These are phyloP conservation scores for Styela clava DNA, from an alignment of 23 tunicate genomes.

Conservation along the genomic window DNA sequence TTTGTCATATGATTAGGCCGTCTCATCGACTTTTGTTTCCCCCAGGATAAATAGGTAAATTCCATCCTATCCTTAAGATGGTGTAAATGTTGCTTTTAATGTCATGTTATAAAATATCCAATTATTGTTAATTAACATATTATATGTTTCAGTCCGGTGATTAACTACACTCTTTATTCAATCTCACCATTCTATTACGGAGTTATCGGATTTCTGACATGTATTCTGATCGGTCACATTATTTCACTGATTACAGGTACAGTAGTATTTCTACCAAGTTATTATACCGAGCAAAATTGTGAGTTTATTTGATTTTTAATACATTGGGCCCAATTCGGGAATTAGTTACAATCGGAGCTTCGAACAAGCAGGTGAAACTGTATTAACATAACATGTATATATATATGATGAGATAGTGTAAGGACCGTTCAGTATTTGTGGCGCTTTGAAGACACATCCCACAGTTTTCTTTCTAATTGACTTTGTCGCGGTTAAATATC, in stretches of 20 bases:
- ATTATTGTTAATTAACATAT: no score
- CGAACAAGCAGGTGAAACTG: not conserved
- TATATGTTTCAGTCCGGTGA: not conserved
- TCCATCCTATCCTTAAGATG: not conserved
- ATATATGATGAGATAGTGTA: not conserved
- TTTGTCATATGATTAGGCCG: no score
- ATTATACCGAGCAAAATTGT: not conserved
- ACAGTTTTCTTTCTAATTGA: no score
- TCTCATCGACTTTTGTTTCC: not conserved
- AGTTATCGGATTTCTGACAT: not conserved
- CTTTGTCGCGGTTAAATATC: no score
- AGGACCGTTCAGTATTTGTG: not conserved
- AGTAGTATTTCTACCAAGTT: not conserved
- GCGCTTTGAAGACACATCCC: not conserved
- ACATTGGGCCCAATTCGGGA: not conserved
- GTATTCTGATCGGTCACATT: not conserved
- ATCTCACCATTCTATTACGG: not conserved
- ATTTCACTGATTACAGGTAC: not conserved
- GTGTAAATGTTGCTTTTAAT: no score
- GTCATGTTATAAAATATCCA: no score
- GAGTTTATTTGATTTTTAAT: not conserved
- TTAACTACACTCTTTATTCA: not conserved
- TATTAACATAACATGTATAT: not conserved
- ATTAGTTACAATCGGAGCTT: not conserved
- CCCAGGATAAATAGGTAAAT: not conserved